Evolutionary conservation across 1,140 invertebrate genomes (phyloP).

Genomic region (Dendrolimus punctatus): DNA sequence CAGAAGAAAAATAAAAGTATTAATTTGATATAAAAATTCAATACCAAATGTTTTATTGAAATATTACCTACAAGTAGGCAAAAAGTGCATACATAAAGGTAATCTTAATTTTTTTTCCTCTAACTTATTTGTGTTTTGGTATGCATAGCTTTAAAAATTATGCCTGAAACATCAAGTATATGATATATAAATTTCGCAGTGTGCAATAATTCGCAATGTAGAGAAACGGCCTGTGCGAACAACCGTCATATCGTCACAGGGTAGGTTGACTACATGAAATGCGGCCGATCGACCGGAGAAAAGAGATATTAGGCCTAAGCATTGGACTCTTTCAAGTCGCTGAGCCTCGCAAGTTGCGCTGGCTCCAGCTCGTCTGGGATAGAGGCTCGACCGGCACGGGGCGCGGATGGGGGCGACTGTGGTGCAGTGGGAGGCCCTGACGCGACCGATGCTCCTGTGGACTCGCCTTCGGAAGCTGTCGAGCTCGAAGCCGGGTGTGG

Average conservation of each 20-base stretch:
- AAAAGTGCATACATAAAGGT: no score
- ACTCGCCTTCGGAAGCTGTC: conserved; percentile 52
- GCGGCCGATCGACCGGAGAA: conserved; percentile 8
- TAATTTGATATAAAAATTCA: no score
- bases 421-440: conserved; percentile 53
- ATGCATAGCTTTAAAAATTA: no score
- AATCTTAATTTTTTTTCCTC: no score
- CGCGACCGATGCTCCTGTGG: conserved; percentile 39
- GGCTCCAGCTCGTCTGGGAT: conserved; percentile 90
- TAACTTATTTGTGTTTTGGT: no score
- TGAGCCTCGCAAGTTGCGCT: conserved; percentile 86
- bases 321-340: conserved; percentile 90
- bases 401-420: conserved; percentile 74
- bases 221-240: conserved; percentile 22
- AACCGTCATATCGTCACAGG: conserved; percentile 4
- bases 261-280: conserved; percentile 3
- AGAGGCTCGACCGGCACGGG: conserved; percentile 81
- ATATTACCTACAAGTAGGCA: no score
- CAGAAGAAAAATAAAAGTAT: no score
- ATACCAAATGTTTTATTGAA: no score
- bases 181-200: not conserved
- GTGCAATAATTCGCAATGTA: conserved; percentile 10
- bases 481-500: conserved; percentile 51
- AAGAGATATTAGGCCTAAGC: conserved; percentile 73
- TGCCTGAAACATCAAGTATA: not conserved